phyloP scores from a whole-genome alignment of 1,140 invertebrate species.

The Homalodisca vitripennis region DNA sequence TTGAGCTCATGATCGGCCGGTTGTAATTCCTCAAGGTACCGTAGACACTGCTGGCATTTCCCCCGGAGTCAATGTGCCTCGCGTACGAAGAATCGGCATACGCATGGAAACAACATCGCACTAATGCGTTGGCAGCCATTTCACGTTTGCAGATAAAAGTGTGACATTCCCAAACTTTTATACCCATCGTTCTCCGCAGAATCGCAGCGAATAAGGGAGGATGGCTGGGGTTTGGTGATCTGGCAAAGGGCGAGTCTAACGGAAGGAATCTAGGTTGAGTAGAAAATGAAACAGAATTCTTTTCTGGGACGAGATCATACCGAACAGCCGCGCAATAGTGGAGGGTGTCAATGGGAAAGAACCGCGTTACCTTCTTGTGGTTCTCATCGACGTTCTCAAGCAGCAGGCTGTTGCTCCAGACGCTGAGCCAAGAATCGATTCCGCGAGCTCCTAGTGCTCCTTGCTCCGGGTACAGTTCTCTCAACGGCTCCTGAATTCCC shows the following conservation, averaged over 20 bases:
- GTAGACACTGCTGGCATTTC: conserved; percentile 52
- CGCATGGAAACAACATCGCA: conserved; percentile 92
- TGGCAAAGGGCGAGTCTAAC: conserved; percentile 92
- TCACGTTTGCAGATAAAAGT: conserved; percentile 97
- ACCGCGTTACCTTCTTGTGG: conserved; percentile 90
- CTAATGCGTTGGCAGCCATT: conserved; percentile 90
- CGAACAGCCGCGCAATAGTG: conserved; percentile 98
- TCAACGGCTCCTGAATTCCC: conserved; percentile 95
- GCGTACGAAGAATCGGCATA: conserved; percentile 93
- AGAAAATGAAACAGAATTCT: conserved; percentile 51
- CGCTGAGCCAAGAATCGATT: conserved; percentile 96
- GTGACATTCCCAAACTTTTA: conserved; percentile 98
- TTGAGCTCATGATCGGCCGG: conserved; percentile 37
- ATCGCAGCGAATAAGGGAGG: conserved; percentile 98
- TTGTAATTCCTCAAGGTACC: conserved; percentile 50
- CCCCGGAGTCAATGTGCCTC: conserved; percentile 66
- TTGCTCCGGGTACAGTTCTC: conserved; percentile 93
- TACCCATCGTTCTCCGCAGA: conserved; percentile 91
- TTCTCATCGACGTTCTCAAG: conserved; percentile 97
- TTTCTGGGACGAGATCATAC: conserved; percentile 59
- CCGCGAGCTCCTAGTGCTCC: conserved; percentile 82
- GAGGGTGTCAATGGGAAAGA: conserved; percentile 95
- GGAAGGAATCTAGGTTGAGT: conserved; percentile 85
- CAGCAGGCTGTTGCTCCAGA: conserved; percentile 95
- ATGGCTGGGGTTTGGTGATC: conserved; percentile 78